Conservation (phyloP, 37 sponge, comb jelly and placozoan genomes). For the Amphimedon queenslandica region DNA sequence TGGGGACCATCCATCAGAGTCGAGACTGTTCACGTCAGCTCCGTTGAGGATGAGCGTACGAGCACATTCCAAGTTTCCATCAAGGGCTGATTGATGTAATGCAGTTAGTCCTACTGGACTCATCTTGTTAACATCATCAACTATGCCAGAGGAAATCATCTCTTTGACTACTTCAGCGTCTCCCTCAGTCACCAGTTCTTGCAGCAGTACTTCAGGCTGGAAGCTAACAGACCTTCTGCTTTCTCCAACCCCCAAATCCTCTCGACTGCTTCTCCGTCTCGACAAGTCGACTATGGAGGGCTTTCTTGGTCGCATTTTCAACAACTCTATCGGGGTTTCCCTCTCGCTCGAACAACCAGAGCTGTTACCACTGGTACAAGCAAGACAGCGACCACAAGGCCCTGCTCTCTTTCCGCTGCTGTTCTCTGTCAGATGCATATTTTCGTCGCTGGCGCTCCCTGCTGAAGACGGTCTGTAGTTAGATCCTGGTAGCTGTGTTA, state of each 20-base stretch:
- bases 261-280: not conserved
- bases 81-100: slow-evolving; percentile 80
- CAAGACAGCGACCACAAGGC: too few species aligned
- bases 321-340: slow-evolving; percentile 6
- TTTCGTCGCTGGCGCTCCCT: too few species aligned
- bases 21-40: slow-evolving; percentile 69
- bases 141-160: slow-evolving; percentile 36
- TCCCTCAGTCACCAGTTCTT: slow-evolving; percentile 63
- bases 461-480: too few species aligned
- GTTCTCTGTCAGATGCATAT: too few species aligned
- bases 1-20: slow-evolving; percentile 72
- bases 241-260: not conserved
- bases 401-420: too few species aligned
- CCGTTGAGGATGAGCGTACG: slow-evolving; percentile 66
- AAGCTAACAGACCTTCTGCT: slow-evolving; percentile 55
- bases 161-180: slow-evolving; percentile 56
- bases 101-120: slow-evolving; percentile 85
- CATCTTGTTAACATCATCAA: slow-evolving; percentile 69
- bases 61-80: slow-evolving; percentile 80
- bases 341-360: too few species aligned
- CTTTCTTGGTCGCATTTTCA: slow-evolving; percentile 58
- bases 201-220: slow-evolving; percentile 77
- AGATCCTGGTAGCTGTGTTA: too few species aligned
- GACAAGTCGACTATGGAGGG: slow-evolving; percentile 41
- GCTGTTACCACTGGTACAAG: too few species aligned